These are phyloP conservation scores for Phocides pigmalion DNA, from an alignment of 1,140 invertebrate genomes.

Conservation along the genomic window DNA sequence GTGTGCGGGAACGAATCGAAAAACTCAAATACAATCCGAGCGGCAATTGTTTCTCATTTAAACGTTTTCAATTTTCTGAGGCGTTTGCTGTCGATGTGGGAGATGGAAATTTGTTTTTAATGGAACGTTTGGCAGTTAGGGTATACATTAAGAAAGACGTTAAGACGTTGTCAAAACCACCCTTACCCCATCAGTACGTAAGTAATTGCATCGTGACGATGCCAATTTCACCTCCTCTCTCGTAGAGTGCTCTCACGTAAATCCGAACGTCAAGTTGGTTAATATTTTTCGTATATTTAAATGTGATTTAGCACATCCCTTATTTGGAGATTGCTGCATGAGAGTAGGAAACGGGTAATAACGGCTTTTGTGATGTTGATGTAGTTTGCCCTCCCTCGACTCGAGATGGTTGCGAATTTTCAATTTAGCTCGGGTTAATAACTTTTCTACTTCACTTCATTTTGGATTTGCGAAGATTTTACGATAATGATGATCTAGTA, in stretches of 20 bases:
- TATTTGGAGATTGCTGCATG: slow-evolving; percentile 30
- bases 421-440: slow-evolving; percentile 29
- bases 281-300: slow-evolving; percentile 38
- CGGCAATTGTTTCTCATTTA: slow-evolving; percentile 39
- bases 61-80: slow-evolving; percentile 36
- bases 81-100: slow-evolving; percentile 30
- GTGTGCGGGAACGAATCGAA: neutral
- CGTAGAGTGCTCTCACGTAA: slow-evolving; percentile 48
- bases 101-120: slow-evolving; percentile 38
- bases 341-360: slow-evolving; percentile 29
- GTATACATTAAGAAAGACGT: slow-evolving; percentile 13
- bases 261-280: slow-evolving; percentile 51
- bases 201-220: slow-evolving; percentile 65
- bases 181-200: slow-evolving; percentile 47
- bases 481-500: slow-evolving; percentile 12
- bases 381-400: slow-evolving; percentile 21
- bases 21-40: slow-evolving; percentile 30
- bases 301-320: slow-evolving; percentile 29
- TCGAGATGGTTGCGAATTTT: slow-evolving; percentile 32
- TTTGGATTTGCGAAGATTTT: slow-evolving; percentile 20
- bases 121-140: slow-evolving; percentile 15
- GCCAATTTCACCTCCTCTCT: slow-evolving; percentile 48
- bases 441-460: slow-evolving; percentile 31
- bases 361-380: slow-evolving; percentile 33
- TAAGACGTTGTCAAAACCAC: slow-evolving; percentile 53